phyloP scores from a whole-genome alignment of 2,888 invertebrate species.

The Drosophila nr. perissopoda region DNA sequence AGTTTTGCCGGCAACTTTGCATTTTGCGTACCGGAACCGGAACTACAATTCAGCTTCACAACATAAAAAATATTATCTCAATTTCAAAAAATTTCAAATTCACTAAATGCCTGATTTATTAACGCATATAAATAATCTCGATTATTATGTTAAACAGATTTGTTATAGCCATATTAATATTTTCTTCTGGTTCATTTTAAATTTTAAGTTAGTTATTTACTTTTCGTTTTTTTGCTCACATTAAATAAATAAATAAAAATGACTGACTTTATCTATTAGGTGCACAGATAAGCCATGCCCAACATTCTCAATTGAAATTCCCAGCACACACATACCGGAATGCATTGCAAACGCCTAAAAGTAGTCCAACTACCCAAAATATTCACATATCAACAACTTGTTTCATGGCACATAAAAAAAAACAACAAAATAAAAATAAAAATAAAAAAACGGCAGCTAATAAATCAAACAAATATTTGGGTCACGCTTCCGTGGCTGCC shows the following conservation, averaged over 20 bases:
- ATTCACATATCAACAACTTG: constrained; percentile 54
- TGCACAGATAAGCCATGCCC: background rate
- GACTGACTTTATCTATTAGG: background rate
- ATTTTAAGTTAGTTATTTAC: background rate
- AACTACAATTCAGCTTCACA: background rate
- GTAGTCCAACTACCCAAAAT: constrained; percentile 30
- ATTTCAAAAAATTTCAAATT: background rate
- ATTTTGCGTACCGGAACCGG: background rate
- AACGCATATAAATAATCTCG: background rate
- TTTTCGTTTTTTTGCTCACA: background rate
- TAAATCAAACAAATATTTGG: constrained; percentile 80
- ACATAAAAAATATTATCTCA: background rate
- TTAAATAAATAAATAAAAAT: background rate
- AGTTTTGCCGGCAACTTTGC: background rate
- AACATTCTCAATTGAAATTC: background rate
- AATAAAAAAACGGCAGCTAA: constrained; percentile 52
- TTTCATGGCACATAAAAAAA: constrained; percentile 55
- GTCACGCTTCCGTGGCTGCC: constrained; percentile 73
- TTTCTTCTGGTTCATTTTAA: background rate
- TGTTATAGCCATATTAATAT: background rate
- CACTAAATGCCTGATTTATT: background rate
- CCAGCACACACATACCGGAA: constrained; percentile 5
- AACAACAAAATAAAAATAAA: constrained; percentile 47
- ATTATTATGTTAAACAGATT: background rate
- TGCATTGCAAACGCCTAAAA: constrained; percentile 31